phyloP scores from a whole-genome alignment of 2,797 vertebrate genomes.

The Hafferia zeledoni region DNA sequence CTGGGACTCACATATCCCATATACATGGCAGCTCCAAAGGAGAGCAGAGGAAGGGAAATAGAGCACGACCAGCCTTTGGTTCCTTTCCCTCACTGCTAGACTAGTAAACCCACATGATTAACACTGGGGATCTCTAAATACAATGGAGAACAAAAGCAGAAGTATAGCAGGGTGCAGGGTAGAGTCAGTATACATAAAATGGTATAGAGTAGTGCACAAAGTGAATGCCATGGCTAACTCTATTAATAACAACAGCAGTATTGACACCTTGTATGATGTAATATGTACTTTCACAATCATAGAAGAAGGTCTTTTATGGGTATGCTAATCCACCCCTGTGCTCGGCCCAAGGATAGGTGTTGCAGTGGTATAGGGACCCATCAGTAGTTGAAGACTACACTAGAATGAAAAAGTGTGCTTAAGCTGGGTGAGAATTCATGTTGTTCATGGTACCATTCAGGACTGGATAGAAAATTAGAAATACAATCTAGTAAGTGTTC shows the following conservation, averaged over 20 bases:
- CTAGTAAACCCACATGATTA: not conserved
- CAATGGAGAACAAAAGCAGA: not conserved
- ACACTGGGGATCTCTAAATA: not conserved
- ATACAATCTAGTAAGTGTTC: not conserved
- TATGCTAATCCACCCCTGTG: not conserved
- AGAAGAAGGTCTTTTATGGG: not conserved
- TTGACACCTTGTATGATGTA: rapidly evolving
- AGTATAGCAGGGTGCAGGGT: not conserved
- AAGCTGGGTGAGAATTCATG: not conserved
- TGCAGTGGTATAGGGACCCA: not conserved
- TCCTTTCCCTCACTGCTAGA: not conserved
- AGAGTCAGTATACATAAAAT: not conserved
- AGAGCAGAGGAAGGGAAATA: not conserved
- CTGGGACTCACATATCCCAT: not conserved
- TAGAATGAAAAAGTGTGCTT: not conserved
- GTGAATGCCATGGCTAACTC: not conserved
- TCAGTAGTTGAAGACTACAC: not conserved
- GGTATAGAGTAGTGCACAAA: not conserved
- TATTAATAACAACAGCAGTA: not conserved
- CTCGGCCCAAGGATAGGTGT: not conserved
- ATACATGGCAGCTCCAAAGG: not conserved
- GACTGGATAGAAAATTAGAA: not conserved
- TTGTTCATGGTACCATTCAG: not conserved
- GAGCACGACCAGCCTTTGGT: not conserved
- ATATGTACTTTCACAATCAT: not conserved